A percentile compares a stretch with the other conserved stretches of the same genome.
phyloP scores from a whole-genome alignment of 2,888 invertebrate species.

The Agrochola circellaris region DNA sequence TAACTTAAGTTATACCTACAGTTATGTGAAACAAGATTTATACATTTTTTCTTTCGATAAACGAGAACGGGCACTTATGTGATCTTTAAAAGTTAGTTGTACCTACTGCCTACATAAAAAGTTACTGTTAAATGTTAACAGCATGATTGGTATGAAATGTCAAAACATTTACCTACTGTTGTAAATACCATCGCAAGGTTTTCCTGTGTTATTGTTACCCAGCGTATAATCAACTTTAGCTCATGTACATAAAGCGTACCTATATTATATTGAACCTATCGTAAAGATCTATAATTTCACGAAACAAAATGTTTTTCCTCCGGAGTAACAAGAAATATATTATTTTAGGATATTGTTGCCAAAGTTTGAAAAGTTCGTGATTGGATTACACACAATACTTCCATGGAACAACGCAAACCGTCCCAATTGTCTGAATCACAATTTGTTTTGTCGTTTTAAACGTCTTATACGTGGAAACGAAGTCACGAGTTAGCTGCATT shows the following conservation, averaged over 20 bases:
- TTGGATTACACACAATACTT: constrained; percentile 27
- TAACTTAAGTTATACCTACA: constrained; percentile 22
- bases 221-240: neutral
- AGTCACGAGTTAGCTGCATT: neutral
- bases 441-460: constrained; percentile 10
- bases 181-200: constrained; percentile 21
- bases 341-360: neutral
- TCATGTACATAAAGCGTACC: neutral
- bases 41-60: neutral
- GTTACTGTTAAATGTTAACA: constrained; percentile 28
- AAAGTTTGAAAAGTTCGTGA: constrained; percentile 35
- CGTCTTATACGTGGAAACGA: neutral
- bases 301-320: constrained; percentile 19
- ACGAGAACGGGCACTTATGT: neutral
- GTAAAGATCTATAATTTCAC: neutral
- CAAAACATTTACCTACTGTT: constrained; percentile 26
- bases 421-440: neutral
- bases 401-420: neutral
- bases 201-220: neutral
- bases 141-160: constrained; percentile 28
- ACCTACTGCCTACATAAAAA: constrained; percentile 14
- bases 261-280: neutral
- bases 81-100: constrained; percentile 28
- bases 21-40: neutral
- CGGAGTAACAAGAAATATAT: constrained; percentile 15